These are phyloP conservation scores for Porites australiensis DNA, from an alignment of 64 coral and sea anemone species.

Conservation along the genomic window DNA sequence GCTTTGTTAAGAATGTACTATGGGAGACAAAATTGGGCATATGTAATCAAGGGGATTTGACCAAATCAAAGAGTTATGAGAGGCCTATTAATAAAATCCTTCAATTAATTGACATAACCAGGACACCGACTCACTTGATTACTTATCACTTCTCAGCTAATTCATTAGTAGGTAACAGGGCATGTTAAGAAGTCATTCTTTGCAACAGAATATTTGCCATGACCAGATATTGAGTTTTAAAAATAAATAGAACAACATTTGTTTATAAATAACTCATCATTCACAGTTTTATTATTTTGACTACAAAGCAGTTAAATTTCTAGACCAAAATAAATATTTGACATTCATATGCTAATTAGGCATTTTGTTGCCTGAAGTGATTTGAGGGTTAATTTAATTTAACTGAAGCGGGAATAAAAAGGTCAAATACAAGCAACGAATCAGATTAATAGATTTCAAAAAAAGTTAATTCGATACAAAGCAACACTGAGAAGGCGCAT, in stretches of 20 bases:
- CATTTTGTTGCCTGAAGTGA: neutral
- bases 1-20: too few relatives aligned
- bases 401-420: neutral
- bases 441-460: neutral
- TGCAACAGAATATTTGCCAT: too few relatives aligned
- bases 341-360: slow-evolving; percentile 46
- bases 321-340: neutral
- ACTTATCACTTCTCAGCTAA: too few relatives aligned
- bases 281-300: neutral
- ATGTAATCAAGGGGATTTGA: too few relatives aligned
- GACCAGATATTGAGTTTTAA: too few relatives aligned
- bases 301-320: neutral
- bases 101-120: too few relatives aligned
- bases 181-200: too few relatives aligned
- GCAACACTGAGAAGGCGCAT: neutral
- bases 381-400: slow-evolving; percentile 28
- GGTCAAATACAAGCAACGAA: neutral
- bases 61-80: too few relatives aligned
- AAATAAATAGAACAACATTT: neutral
- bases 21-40: too few relatives aligned
- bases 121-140: too few relatives aligned
- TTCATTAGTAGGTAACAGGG: too few relatives aligned
- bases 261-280: slow-evolving; percentile 13
- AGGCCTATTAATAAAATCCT: too few relatives aligned
- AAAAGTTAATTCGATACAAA: neutral